A percentile compares a stretch with the other conserved stretches of the same genome.
Conservation (phyloP, 1,140 invertebrate genomes). For the Teleopsis dalmanni region DNA sequence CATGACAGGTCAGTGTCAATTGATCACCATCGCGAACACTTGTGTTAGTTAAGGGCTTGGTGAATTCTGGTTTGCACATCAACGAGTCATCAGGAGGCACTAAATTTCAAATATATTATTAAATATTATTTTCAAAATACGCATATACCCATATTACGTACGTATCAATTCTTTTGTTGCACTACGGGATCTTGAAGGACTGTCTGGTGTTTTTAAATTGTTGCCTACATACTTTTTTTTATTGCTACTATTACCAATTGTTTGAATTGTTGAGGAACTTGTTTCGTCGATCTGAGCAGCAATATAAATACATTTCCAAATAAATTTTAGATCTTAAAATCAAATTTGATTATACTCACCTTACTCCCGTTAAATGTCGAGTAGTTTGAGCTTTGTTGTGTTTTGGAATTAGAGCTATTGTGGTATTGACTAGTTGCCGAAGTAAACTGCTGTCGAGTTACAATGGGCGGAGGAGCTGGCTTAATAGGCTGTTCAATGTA, state of each 20-base stretch:
- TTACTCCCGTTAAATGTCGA: background rate
- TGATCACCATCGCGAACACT: conserved; percentile 75
- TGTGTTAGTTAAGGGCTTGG: conserved; percentile 59
- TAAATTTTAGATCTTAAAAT: no score
- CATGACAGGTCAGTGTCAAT: conserved; percentile 66
- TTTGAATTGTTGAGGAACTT: conserved; percentile 21
- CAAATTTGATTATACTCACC: no score
- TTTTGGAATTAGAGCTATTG: conserved; percentile 2
- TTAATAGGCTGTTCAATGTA: conserved; percentile 75
- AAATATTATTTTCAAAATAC: background rate
- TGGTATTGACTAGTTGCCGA: conserved; percentile 7
- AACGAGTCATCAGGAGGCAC: conserved; percentile 75
- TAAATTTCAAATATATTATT: conserved; percentile 27
- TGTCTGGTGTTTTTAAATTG: conserved; percentile 56
- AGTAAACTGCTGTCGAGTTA: conserved; percentile 50
- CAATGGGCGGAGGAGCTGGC: conserved; percentile 63
- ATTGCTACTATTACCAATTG: conserved; percentile 22
- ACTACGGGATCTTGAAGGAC: conserved; percentile 73
- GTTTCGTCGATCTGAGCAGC: conserved; percentile 15
- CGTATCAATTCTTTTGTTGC: conserved; percentile 83
- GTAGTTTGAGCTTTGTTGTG: conserved; percentile 12
- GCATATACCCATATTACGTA: conserved; percentile 47
- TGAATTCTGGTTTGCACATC: conserved; percentile 80
- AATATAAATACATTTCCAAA: no score
- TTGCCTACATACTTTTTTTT: conserved; percentile 73